phyloP scores from a whole-genome alignment of 2,888 invertebrate genomes.

The Spilosoma lubricipeda region DNA sequence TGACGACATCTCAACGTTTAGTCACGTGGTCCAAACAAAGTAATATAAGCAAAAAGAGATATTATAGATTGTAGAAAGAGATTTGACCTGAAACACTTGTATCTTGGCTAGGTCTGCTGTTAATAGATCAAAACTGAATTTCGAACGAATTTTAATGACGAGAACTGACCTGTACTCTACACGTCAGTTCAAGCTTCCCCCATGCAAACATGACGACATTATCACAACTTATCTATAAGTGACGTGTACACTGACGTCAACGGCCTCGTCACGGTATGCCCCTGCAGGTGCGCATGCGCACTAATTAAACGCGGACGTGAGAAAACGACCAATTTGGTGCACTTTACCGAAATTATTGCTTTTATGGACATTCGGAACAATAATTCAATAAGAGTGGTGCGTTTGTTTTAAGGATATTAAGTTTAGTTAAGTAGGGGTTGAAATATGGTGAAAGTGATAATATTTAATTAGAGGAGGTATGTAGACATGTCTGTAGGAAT shows the following conservation, averaged over 20 bases:
- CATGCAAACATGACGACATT: constrained; percentile 22
- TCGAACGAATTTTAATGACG: background rate
- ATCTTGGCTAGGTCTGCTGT: background rate
- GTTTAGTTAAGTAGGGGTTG: constrained; percentile 5
- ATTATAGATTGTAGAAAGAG: no score
- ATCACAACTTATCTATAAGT: constrained; percentile 24
- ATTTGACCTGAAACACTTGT: no score
- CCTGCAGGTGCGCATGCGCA: constrained; percentile 52
- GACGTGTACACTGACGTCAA: constrained; percentile 24
- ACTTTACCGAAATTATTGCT: constrained; percentile 46
- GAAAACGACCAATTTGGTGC: constrained; percentile 64
- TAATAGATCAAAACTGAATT: background rate
- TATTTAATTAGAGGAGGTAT: background rate
- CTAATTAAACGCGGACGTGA: constrained; percentile 64
- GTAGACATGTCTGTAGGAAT: background rate
- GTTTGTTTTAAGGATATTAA: constrained; percentile 14
- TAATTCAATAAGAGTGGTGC: constrained; percentile 1
- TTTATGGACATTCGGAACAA: constrained; percentile 18
- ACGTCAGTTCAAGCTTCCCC: constrained; percentile 10
- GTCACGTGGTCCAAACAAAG: no score
- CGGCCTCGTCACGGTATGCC: constrained; percentile 45
- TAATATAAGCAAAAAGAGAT: no score
- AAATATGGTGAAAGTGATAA: background rate
- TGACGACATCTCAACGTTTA: no score
- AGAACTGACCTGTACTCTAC: background rate